Conservation (phyloP, 2,113 vertebrate genomes). For the Trematocara variabile region DNA sequence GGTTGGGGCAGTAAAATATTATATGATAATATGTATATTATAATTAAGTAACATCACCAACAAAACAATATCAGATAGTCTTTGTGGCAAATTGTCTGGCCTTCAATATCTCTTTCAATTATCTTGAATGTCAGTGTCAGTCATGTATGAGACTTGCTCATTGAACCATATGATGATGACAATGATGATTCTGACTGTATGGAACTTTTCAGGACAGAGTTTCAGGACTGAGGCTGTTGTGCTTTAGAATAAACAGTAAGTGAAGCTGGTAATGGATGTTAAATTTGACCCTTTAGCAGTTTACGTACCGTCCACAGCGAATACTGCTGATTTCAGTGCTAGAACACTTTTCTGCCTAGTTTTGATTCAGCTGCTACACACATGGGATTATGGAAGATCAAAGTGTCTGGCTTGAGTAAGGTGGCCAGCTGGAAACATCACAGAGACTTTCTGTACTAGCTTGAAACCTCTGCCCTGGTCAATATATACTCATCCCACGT, state of each 20-base stretch:
- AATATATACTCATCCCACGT: background rate
- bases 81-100: background rate
- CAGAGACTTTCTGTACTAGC: slow-evolving; percentile 1
- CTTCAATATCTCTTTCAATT: background rate
- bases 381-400: slow-evolving; percentile 20
- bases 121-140: background rate
- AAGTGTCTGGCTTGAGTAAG: background rate
- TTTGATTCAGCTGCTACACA: background rate
- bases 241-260: background rate
- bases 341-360: background rate
- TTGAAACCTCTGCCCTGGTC: background rate
- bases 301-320: background rate
- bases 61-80: background rate
- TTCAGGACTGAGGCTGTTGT: background rate
- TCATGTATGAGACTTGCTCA: background rate
- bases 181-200: background rate
- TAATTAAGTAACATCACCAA: background rate
- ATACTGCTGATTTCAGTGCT: background rate
- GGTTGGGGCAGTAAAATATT: background rate
- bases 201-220: background rate
- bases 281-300: background rate
- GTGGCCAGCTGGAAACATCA: background rate
- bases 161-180: background rate
- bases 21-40: background rate
- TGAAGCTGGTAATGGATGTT: background rate